Percentiles rank a stretch among this genome's conserved stretches.
Conservation (phyloP, 2,797 vertebrate species). For the Enteromius fasciolatus region DNA sequence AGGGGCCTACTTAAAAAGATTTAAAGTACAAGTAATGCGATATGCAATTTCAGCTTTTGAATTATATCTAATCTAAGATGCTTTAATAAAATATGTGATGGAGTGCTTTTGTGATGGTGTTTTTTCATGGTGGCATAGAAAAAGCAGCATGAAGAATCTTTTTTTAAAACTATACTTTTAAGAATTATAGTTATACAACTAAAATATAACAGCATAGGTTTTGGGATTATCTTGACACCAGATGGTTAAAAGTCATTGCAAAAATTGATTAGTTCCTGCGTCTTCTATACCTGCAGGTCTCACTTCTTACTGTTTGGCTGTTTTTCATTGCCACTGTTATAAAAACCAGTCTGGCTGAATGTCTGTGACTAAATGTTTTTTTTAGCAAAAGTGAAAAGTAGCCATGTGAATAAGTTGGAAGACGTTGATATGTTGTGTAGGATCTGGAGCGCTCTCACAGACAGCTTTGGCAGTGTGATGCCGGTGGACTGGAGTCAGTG, state of each 20-base stretch:
- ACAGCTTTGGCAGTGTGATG: constrained; percentile 89
- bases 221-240: no score
- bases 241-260: no score
- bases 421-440: constrained; percentile 65
- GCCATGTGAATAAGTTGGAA: not conserved
- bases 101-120: not conserved
- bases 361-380: no score
- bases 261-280: no score
- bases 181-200: no score
- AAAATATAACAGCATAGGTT: no score
- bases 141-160: not conserved
- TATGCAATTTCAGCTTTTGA: not conserved
- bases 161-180: no score
- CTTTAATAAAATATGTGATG: not conserved
- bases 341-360: not conserved
- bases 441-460: constrained; percentile 91
- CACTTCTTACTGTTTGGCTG: no score
- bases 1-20: not conserved
- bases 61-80: not conserved
- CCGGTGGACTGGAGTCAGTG: constrained; percentile 91
- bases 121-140: not conserved
- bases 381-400: not conserved
- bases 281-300: no score
- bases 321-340: no score
- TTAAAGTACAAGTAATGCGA: not conserved